Evolutionary conservation across 2,797 vertebrate species (phyloP).

Genomic region (Gallinago solitaria): DNA sequence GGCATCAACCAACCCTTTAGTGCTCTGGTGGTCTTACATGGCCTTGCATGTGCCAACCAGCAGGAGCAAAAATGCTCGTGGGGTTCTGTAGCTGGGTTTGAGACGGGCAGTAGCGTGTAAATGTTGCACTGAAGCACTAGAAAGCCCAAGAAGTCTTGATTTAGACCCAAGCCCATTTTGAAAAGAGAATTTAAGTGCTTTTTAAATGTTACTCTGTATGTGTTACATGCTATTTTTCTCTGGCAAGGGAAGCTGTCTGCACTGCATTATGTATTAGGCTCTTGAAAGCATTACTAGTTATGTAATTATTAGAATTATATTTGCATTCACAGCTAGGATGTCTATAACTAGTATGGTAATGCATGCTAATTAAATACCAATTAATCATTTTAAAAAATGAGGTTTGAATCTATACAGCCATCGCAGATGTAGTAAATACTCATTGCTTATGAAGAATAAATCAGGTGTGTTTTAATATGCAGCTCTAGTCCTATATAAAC

Average conservation of each 20-base stretch:
- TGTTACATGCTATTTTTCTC: background rate
- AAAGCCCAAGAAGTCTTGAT: background rate
- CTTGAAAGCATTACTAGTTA: conserved; percentile 14
- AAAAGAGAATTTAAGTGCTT: background rate
- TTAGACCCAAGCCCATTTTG: background rate
- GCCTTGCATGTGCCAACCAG: background rate
- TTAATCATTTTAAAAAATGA: conserved; percentile 42
- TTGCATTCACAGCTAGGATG: conserved; percentile 18
- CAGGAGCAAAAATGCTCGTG: background rate
- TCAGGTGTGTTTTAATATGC: conserved; percentile 45
- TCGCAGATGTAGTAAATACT: conserved; percentile 45
- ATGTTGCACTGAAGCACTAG: background rate
- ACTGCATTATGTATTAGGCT: conserved; percentile 6
- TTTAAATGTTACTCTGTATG: background rate
- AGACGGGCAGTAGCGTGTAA: background rate
- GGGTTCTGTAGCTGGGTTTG: background rate
- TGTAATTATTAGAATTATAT: conserved; percentile 56
- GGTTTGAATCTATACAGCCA: background rate
- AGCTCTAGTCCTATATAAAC: background rate
- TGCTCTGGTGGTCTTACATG: background rate
- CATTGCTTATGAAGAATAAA: conserved; percentile 10
- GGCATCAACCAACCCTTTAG: accelerated
- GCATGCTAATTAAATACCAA: conserved; percentile 48
- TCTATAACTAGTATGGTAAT: background rate
- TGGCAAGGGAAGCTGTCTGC: conserved; percentile 7